Percentiles rank a stretch among this genome's conserved stretches.
phyloP scores from a whole-genome alignment of 2,888 invertebrate genomes.

The Teleiodes luculella region DNA sequence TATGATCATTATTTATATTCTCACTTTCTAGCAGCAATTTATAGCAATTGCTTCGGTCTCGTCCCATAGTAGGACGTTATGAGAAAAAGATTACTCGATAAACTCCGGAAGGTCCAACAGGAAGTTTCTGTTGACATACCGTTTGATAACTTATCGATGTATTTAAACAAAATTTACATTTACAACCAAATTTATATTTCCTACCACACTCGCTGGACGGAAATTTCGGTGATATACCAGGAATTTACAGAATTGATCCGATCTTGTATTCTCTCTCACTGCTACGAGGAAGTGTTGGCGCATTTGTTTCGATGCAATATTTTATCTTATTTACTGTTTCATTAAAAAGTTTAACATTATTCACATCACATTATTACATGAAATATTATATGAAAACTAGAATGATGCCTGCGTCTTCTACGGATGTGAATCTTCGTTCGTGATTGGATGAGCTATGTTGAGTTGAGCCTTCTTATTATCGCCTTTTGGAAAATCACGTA shows the following conservation, averaged over 20 bases:
- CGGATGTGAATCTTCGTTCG: too few species aligned
- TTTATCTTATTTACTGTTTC: neutral
- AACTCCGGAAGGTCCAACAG: slow-evolving; percentile 22
- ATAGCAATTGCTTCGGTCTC: neutral
- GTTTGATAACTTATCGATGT: slow-evolving; percentile 25
- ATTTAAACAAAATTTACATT: slow-evolving; percentile 20
- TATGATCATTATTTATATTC: neutral
- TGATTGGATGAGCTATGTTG: too few species aligned
- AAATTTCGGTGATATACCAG: slow-evolving; percentile 10
- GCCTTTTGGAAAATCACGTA: too few species aligned
- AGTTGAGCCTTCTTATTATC: too few species aligned
- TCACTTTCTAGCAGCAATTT: neutral
- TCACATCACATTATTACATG: too few species aligned
- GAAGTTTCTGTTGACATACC: slow-evolving; percentile 29
- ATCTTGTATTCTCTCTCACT: neutral
- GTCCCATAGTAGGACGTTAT: neutral
- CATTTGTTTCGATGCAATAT: neutral
- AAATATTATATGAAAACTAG: too few species aligned
- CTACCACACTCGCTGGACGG: slow-evolving; percentile 9
- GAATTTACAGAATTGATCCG: neutral
- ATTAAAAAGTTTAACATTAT: too few species aligned
- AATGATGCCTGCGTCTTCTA: too few species aligned
- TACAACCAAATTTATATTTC: slow-evolving; percentile 22
- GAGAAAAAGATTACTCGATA: slow-evolving; percentile 10
- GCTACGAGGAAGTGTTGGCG: too few species aligned